phyloP scores from a whole-genome alignment of 2,888 invertebrate species.

The Oxycera nigricornis region DNA sequence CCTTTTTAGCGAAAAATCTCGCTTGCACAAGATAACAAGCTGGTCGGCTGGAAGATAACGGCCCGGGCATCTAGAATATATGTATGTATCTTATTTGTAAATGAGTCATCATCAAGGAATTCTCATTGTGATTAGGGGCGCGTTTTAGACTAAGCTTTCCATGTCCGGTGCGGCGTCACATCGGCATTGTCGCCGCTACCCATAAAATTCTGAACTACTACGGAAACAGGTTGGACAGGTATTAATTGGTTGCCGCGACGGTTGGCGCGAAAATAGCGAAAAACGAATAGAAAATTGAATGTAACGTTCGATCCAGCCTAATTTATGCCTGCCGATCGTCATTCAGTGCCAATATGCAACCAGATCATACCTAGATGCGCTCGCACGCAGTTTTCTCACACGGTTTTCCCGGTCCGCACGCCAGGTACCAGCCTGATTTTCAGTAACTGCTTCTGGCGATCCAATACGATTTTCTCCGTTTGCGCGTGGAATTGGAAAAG shows the following conservation, averaged over 20 bases:
- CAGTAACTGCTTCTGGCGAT: neutral
- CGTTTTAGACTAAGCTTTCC: conserved; percentile 17
- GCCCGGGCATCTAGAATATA: neutral
- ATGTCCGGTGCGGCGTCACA: neutral
- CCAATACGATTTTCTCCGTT: neutral
- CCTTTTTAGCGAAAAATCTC: neutral
- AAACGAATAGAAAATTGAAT: conserved; percentile 19
- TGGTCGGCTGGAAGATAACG: neutral
- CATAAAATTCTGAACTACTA: conserved; percentile 5
- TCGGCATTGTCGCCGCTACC: neutral
- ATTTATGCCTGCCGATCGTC: conserved; percentile 9
- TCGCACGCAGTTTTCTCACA: conserved; percentile 25
- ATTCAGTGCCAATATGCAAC: conserved; percentile 25
- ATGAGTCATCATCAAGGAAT: conserved; percentile 15
- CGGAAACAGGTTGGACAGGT: conserved; percentile 18
- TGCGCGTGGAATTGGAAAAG: conserved; percentile 20
- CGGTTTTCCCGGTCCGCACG: conserved; percentile 7
- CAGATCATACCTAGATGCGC: conserved; percentile 13
- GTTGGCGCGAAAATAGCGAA: conserved; percentile 2
- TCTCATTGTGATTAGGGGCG: conserved; percentile 7
- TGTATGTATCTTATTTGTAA: neutral
- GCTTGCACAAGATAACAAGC: neutral
- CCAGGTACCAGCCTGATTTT: conserved; percentile 19
- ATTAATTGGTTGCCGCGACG: neutral
- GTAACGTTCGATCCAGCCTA: conserved; percentile 13